These are phyloP conservation scores for Torymus auratus DNA, from an alignment of 2,888 invertebrate genomes.

Conservation along the genomic window DNA sequence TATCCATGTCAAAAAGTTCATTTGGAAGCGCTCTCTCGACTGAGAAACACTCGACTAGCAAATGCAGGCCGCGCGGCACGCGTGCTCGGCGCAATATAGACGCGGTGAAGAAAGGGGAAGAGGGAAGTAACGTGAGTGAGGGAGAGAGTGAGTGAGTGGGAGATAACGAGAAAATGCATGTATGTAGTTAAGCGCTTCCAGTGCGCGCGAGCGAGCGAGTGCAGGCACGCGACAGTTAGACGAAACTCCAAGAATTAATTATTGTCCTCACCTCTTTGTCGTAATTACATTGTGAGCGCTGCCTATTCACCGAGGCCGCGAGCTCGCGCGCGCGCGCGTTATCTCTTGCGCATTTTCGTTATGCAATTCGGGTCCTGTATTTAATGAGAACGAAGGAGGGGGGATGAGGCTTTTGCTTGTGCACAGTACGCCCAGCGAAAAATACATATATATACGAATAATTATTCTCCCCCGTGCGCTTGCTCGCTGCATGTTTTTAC, in stretches of 20 bases:
- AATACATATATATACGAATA: background rate
- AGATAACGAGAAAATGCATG: slow-evolving; percentile 49
- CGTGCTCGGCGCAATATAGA: background rate
- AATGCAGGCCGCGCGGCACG: background rate
- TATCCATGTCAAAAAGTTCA: slow-evolving; percentile 29
- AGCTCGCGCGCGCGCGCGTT: background rate
- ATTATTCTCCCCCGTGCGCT: background rate
- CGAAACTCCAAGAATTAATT: slow-evolving; percentile 68
- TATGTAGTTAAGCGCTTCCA: slow-evolving; percentile 50
- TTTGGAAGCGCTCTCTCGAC: background rate
- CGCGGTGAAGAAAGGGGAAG: slow-evolving; percentile 11
- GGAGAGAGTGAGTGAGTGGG: slow-evolving; percentile 6
- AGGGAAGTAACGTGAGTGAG: background rate
- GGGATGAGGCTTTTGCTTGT: too few relatives aligned
- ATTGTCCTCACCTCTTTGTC: slow-evolving; percentile 56
- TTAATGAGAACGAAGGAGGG: too few relatives aligned
- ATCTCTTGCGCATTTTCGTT: background rate
- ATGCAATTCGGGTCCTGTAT: too few relatives aligned
- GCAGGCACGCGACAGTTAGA: slow-evolving; percentile 59
- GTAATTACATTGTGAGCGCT: slow-evolving; percentile 58
- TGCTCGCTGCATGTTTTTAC: background rate
- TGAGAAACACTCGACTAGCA: slow-evolving; percentile 9
- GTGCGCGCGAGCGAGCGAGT: background rate
- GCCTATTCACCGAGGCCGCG: slow-evolving; percentile 37
- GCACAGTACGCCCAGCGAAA: background rate